Conservation (phyloP, 2,797 vertebrate genomes). For the Hippocampus kuda region DNA sequence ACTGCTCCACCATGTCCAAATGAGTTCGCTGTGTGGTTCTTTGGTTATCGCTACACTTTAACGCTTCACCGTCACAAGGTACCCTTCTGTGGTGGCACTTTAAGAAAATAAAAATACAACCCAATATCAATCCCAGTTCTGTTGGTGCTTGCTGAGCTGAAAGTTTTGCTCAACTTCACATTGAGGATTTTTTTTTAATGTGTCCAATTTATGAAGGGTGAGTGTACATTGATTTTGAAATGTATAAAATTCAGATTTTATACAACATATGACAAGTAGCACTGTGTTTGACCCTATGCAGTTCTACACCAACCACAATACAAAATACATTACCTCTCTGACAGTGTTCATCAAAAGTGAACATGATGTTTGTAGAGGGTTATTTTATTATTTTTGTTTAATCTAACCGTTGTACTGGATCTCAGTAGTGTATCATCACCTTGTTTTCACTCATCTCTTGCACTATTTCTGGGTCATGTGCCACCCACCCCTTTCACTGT, state of each 20-base stretch:
- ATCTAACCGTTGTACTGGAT: not conserved
- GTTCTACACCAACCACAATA: not conserved
- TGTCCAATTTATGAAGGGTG: too few species aligned
- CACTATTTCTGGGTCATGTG: constrained; percentile 30
- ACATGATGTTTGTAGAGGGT: not conserved
- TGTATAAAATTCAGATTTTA: too few species aligned
- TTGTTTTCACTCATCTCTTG: not conserved
- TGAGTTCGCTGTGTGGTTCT: not conserved
- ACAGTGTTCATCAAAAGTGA: not conserved
- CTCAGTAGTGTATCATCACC: not conserved
- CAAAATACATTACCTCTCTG: not conserved
- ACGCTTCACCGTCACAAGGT: not conserved
- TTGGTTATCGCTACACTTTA: not conserved
- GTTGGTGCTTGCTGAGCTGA: too few species aligned
- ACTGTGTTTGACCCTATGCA: not conserved
- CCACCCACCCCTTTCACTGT: constrained; percentile 28
- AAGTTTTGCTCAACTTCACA: too few species aligned
- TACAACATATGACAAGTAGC: too few species aligned
- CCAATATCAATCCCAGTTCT: too few species aligned
- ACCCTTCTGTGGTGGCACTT: not conserved
- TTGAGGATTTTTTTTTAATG: too few species aligned
- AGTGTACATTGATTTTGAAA: too few species aligned
- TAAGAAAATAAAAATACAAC: not conserved
- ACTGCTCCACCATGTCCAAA: too few species aligned
- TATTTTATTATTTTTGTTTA: not conserved